Base-by-base conservation (phyloP, 2,113 vertebrate species). In the Grus americana region DNA sequence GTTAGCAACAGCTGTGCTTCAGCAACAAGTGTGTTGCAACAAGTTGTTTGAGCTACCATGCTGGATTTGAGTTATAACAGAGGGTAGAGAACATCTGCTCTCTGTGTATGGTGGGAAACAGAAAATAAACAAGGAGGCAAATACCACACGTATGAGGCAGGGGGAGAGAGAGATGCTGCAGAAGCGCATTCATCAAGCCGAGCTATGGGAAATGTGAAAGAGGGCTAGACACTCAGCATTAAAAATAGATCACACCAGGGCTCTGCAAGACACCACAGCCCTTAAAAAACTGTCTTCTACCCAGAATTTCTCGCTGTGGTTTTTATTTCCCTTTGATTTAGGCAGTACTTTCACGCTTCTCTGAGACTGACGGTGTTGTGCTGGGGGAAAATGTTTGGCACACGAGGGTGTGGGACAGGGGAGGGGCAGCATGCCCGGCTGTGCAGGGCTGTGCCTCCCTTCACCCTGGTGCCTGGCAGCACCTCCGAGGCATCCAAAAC, bases 101-200 rank as follows among this genome's bases (percentile, higher is more conserved):
- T 46, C 23, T 2, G 2, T 34, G 14, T 58, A 20, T 2, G 12
- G 78, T 57, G 74, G 52, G 44, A 85, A 92, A 44, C 20, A 70
- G 34, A 84, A 91, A 87, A 55, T 36, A 63, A 81, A 76, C 1
- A 17, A 74, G 57, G n/a, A 65, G 55, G 50, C 40, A 58, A 93
- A 75, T 1, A 0, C 65, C 38, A 36, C 0, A 0, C 3, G 2
- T 57, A 40, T 0, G 1, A 49, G 65, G 74, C 32, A 34, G 79
- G 23, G 68, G 55, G 55, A 68, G n/a, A 18, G n/a, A 18, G 32
- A 40, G 49, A 26, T 15, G 57, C 47, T 67, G 78, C 89, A 65
- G 71, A 86, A 58, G 12, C 0, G 0, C 32, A 50, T 27, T 46
- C 59, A 72, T 74, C 44, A 30, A 81, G 65, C 27, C 1, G 1